Evolutionary conservation across 2,797 vertebrate genomes (phyloP), one percentile per base, ranked within the genome.

Genomic region (Sebastes matsubarae): DNA sequence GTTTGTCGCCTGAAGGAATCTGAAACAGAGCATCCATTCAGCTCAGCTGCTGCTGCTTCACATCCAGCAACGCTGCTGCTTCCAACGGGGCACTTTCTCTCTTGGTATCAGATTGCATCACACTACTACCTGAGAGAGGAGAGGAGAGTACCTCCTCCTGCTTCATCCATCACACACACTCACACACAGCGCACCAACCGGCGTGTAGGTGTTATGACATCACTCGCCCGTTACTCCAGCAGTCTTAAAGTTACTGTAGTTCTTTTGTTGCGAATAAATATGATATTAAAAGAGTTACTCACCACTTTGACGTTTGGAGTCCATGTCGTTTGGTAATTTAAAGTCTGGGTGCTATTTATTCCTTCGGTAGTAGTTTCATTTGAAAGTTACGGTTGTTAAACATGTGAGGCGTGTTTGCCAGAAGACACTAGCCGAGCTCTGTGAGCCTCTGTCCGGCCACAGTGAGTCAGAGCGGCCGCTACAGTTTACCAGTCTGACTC

Each of bases 21-120:
- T 5, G 18, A 27, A 8, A 92, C 90, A 90, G 86, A 92, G 88
- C 79, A 14, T 71, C 78, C 88, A 89, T 92, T 93, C 65, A 92
- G 50, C 42, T 18, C 42, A 8, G 42, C 42, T 18, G 85, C 77
- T 9, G 50, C 69, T 0, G 59, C 59, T 61, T 32, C 59, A 22
- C 72, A 52, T 84, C 72, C 87, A 71, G 72, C 75, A n/a, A 76
- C 8, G 79, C 66, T 2, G 29, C 72, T 5, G 60, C 61, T 64
- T 36, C 63, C 63, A 65, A 25, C 64, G 22, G 63, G 89, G 84
- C 86, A 75, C 71, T 81, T 52, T 72, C 78, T 80, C 25, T 75
- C 83, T 88, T 89, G 88, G 89, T 5, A 71, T 90, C 90, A 9
- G 61, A 74, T 92, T 93, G 88, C 93, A 82, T 93, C 94, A 95